phyloP scores from a whole-genome alignment of 1,140 invertebrate genomes.

The Tetramorium parvispinum region DNA sequence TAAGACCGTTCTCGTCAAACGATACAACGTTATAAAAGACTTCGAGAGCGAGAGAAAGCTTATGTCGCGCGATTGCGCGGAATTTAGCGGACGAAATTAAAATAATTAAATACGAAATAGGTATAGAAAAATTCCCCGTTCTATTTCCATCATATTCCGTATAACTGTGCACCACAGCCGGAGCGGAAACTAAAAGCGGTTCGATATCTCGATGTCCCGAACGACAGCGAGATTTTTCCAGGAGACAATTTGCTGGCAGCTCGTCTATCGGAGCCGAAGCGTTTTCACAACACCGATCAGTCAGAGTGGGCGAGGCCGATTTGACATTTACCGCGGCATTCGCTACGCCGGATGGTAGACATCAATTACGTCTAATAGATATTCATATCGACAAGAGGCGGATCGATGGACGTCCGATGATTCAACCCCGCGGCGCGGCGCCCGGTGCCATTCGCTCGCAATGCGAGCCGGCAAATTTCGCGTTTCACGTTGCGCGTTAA shows the following conservation, averaged over 20 bases:
- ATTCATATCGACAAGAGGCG: constrained; percentile 69
- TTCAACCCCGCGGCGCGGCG: not conserved
- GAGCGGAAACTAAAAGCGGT: constrained; percentile 21
- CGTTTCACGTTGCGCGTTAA: constrained; percentile 19
- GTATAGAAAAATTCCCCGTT: not conserved
- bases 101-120: constrained; percentile 15
- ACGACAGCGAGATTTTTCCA: constrained; percentile 56
- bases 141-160: not conserved
- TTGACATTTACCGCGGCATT: constrained; percentile 68
- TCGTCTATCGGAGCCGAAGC: constrained; percentile 34
- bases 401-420: constrained; percentile 66
- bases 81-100: constrained; percentile 10
- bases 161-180: not conserved
- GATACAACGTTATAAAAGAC: not conserved
- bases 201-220: constrained; percentile 32
- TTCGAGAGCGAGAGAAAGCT: not conserved
- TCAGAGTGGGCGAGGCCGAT: constrained; percentile 43
- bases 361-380: constrained; percentile 78
- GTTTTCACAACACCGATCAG: constrained; percentile 62
- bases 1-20: not conserved
- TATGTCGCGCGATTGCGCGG: not conserved
- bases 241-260: constrained; percentile 53
- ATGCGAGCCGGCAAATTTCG: constrained; percentile 17
- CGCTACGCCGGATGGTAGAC: constrained; percentile 59
- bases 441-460: not conserved